Base-by-base conservation (phyloP, 2,797 vertebrate species). In the Tapirus indicus region DNA sequence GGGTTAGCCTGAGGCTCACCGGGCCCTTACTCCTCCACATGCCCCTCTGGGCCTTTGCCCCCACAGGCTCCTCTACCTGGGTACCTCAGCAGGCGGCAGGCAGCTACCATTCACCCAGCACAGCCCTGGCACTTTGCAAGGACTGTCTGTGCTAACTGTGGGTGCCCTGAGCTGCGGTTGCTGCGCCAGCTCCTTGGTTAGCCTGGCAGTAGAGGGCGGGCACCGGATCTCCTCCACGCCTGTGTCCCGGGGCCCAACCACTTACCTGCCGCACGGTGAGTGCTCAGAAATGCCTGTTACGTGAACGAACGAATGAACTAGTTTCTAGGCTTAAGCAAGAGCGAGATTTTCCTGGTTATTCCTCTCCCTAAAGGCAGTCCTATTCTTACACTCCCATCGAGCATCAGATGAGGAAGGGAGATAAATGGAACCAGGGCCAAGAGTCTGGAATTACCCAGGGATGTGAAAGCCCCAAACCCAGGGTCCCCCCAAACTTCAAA, bases 1-100 rank as follows among this genome's bases (percentile, higher is more conserved):
- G 0, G 13, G 58, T 62, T 1, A 62, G 64, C 13, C 5, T 1
- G 0, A 23, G 58, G 21, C 68, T 75, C n/a, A 16, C 32, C 2
- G 62, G 32, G 13, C 11, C 29, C 68, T 41, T 0, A 2, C 20
- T n/a, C 7, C 23, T 38, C 4, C 52, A 4, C 1, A 12, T 0
- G 4, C 7, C 29, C 47, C 56, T 14, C 52, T 35, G 47, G 47
- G 47, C 47, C 47, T 47, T 47, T 47, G 47, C 47, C 47, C 47
- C 47, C 10, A 0, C 20, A 25, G 11, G 13, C 12, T 60, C 44
- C 44, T 35, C 6, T 5, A 3, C 71, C 32, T 29, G 49, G 29
- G 6, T 6, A 5, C 29, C 47, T 41, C 20, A n/a, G 66, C 1
- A 10, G 23, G 21, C 0, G 1, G 25, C 23, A 10, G 35, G 86